Percentiles rank a stretch among this genome's conserved stretches.
phyloP scores from a whole-genome alignment of 2,797 vertebrate genomes.

The Xyrichtys novacula region DNA sequence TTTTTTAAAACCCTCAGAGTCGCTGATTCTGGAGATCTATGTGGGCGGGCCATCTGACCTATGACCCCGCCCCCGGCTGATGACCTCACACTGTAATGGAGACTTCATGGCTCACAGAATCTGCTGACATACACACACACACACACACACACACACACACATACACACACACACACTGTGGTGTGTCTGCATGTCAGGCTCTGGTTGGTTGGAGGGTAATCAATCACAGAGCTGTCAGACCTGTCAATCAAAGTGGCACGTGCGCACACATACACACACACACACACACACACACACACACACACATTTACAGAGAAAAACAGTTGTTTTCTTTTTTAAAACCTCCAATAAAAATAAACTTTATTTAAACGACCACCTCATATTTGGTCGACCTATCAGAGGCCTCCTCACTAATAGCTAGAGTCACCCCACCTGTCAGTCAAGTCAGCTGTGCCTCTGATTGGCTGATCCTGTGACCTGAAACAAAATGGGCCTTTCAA shows the following conservation, averaged over 20 bases:
- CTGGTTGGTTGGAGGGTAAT: slow-evolving; percentile 25
- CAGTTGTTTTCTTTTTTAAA: too few species aligned
- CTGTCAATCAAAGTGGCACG: slow-evolving; percentile 25
- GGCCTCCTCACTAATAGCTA: too few species aligned
- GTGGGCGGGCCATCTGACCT: slow-evolving; percentile 17
- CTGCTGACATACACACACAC: slow-evolving; percentile 16
- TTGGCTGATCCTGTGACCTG: too few species aligned
- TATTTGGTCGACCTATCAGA: too few species aligned
- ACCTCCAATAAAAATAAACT: too few species aligned
- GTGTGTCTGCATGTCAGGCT: slow-evolving; percentile 10
- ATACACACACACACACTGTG: slow-evolving; percentile 1
- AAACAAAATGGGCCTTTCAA: too few species aligned
- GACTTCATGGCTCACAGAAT: slow-evolving; percentile 26
- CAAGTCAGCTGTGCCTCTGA: too few species aligned
- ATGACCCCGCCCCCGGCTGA: slow-evolving; percentile 12
- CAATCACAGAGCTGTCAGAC: slow-evolving; percentile 29
- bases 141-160: slow-evolving; percentile 2
- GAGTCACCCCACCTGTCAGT: too few species aligned
- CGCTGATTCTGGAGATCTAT: slow-evolving; percentile 1
- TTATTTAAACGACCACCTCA: too few species aligned
- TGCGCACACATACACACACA: slow-evolving; percentile 12
- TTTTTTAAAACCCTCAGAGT: not conserved
- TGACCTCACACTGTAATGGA: slow-evolving; percentile 39
- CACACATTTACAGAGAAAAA: not conserved
- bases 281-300: slow-evolving; percentile 3